A percentile compares a stretch with the other conserved stretches of the same genome.
These are phyloP conservation scores for Trichoplax adhaerens DNA, from an alignment of 37 sponge, comb jelly and placozoan genomes.

Conservation along the genomic window DNA sequence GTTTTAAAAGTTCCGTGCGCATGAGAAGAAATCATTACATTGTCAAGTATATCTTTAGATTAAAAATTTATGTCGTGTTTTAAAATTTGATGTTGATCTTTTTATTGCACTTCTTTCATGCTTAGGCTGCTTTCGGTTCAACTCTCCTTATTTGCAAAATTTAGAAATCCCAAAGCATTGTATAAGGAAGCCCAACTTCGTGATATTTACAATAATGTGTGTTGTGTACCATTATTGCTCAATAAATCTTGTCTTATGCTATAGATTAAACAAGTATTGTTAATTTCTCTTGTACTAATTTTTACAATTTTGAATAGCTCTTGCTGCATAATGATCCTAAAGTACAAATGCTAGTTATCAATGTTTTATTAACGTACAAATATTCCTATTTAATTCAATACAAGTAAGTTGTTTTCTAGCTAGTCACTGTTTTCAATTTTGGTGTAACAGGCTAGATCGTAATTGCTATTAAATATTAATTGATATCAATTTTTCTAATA, in stretches of 20 bases:
- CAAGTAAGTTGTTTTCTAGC: constrained; percentile 14
- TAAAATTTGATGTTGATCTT: too few species aligned
- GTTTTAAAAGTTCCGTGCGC: too few species aligned
- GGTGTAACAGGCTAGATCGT: constrained; percentile 5
- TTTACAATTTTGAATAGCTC: constrained; percentile 22
- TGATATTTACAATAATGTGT: constrained; percentile 38
- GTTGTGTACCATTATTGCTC: neutral
- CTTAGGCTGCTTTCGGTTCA: constrained; percentile 37
- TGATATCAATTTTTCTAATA: neutral
- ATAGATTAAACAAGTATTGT: neutral
- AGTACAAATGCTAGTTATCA: constrained; percentile 56
- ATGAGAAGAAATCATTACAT: too few species aligned
- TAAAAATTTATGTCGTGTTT: too few species aligned
- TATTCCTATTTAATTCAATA: constrained; percentile 36
- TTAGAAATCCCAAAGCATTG: constrained; percentile 52
- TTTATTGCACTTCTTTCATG: neutral
- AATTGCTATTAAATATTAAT: neutral
- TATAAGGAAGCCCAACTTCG: constrained; percentile 40
- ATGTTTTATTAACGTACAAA: constrained; percentile 45
- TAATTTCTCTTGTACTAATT: neutral
- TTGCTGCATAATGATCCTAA: constrained; percentile 40
- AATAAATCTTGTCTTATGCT: too few species aligned
- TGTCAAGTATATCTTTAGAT: too few species aligned
- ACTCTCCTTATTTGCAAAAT: constrained; percentile 43
- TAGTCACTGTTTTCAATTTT: constrained; percentile 14